Conservation (phyloP, 2,113 vertebrate genomes). For the Aegypius monachus region DNA sequence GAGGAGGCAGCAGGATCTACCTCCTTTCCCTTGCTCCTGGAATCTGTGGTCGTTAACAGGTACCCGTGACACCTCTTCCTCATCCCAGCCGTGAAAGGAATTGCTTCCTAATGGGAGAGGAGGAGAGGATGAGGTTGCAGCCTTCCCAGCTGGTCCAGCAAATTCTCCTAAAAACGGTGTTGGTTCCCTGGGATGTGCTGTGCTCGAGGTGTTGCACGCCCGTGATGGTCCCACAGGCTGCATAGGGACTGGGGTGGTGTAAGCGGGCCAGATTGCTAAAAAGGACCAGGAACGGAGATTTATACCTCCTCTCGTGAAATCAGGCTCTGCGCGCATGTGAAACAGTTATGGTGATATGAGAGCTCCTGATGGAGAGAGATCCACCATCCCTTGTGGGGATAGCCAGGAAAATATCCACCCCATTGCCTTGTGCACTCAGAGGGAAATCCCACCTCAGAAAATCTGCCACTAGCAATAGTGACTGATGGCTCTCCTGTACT, state of each 20-base stretch:
- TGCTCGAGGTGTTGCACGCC: neutral
- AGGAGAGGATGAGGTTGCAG: neutral
- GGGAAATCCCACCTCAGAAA: constrained; percentile 14
- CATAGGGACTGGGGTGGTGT: neutral
- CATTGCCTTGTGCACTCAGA: neutral
- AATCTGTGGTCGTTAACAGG: neutral
- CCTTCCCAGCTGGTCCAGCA: neutral
- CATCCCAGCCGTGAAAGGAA: neutral
- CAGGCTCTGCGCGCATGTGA: neutral
- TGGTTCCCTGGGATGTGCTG: neutral
- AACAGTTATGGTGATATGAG: neutral
- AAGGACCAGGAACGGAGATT: neutral
- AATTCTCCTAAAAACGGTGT: neutral
- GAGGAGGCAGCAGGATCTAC: neutral
- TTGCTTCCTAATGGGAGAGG: neutral
- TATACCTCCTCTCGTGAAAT: neutral
- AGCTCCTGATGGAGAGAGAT: neutral
- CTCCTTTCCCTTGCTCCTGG: neutral
- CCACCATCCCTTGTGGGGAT: neutral
- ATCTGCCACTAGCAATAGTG: neutral
- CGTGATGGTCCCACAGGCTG: neutral
- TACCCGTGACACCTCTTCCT: neutral
- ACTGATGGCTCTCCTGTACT: neutral
- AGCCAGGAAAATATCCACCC: neutral
- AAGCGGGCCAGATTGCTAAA: neutral